Percentiles rank a stretch among this genome's conserved stretches.
Evolutionary conservation across 2,797 vertebrate genomes (phyloP).

Genomic region (Enteromius trimaculatus): DNA sequence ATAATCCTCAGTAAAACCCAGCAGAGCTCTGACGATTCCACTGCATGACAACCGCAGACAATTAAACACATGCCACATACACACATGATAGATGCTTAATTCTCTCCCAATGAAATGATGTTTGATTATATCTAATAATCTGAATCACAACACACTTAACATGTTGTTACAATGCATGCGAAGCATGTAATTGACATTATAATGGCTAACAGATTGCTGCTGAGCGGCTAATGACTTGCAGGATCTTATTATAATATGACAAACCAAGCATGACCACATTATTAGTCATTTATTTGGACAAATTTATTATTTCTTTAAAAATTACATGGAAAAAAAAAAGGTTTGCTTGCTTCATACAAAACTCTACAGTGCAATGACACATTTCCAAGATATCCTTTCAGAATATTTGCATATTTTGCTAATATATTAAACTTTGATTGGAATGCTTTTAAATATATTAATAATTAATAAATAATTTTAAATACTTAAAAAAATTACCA

Average conservation of each 20-base stretch:
- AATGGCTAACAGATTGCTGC: neutral
- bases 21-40: slow-evolving; percentile 17
- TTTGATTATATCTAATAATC: slow-evolving; percentile 1
- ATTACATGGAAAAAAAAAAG: neutral
- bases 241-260: neutral
- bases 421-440: slow-evolving; percentile 69
- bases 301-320: slow-evolving; percentile 3
- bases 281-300: slow-evolving; percentile 34
- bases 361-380: slow-evolving; percentile 58
- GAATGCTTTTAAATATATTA: slow-evolving; percentile 56
- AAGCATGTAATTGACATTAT: neutral
- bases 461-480: slow-evolving; percentile 50
- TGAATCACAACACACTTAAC: slow-evolving; percentile 2
- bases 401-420: slow-evolving; percentile 48
- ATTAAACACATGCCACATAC: slow-evolving; percentile 40
- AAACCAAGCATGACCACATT: slow-evolving; percentile 23
- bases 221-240: slow-evolving; percentile 13
- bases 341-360: slow-evolving; percentile 9
- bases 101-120: neutral
- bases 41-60: slow-evolving; percentile 9
- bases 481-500: neutral
- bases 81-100: slow-evolving; percentile 12
- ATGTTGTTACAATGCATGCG: neutral
- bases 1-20: slow-evolving; percentile 57
- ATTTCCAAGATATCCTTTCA: slow-evolving; percentile 14